These are phyloP conservation scores for Tolmerus cingulatus DNA, from an alignment of 2,888 invertebrate genomes.

Conservation along the genomic window DNA sequence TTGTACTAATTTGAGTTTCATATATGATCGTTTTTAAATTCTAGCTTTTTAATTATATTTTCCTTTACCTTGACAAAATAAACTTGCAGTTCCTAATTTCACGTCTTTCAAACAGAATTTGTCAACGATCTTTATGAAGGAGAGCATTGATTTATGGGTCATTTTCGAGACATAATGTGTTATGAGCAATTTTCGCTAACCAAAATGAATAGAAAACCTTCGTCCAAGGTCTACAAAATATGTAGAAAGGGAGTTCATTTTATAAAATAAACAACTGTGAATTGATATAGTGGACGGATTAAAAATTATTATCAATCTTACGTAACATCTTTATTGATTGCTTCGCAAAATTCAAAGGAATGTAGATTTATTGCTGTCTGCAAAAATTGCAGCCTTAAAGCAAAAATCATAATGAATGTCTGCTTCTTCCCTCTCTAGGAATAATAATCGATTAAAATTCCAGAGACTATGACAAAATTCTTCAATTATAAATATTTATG, in stretches of 20 bases:
- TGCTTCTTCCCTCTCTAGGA: not conserved
- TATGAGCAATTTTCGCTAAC: no score
- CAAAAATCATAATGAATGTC: not conserved
- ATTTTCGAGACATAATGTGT: no score
- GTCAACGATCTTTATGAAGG: no score
- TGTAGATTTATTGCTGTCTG: not conserved
- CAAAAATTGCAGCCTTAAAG: not conserved
- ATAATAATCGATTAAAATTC: not conserved
- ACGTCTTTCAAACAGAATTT: no score
- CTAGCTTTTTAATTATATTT: no score
- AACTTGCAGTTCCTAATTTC: no score
- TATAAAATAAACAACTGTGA: not conserved
- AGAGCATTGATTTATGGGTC: no score
- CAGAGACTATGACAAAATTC: not conserved
- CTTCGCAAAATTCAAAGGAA: not conserved
- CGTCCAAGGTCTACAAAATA: not conserved
- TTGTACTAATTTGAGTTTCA: no score
- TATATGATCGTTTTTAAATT: no score
- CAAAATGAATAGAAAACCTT: no score
- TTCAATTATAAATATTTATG: not conserved
- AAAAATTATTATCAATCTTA: not conserved
- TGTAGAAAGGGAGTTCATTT: not conserved
- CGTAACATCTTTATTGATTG: not conserved
- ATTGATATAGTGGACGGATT: not conserved
- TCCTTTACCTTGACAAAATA: no score